Evolutionary conservation across 2,888 invertebrate genomes (phyloP), one percentile per base, ranked within the genome.

Genomic region (Chymomyza fuscimana): DNA sequence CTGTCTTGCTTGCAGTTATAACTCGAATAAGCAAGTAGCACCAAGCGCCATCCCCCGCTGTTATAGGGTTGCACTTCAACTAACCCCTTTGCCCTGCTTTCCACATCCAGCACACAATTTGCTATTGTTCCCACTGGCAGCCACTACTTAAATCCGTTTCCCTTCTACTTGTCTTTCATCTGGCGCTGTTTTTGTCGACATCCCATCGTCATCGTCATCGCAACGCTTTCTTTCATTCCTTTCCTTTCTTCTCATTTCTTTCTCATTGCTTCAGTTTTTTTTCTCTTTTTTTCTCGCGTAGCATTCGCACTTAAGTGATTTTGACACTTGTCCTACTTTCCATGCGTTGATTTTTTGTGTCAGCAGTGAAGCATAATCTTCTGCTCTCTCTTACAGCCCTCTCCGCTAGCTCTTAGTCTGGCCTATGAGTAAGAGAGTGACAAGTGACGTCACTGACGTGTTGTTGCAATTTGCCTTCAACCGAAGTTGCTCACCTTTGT

Each of bases 281-380:
- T 22, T 22, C 50, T 29, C 16, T 40, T 22, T 40, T 61, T 36
- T 29, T 5, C 25, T 80, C 81, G 80, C 84, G 63, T 76, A 72
- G 80, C 80, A 84, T 84, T 84, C 87, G 87, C 82, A 80, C 84
- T 87, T 85, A 85, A 85, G 84, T 85, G 87, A 87, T 85, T 85
- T 87, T 85, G 87, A 85, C 84, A 85, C 84, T 85, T 85, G 84
- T 87, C 86, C 84, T 73, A 85, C 83, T 85, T 85, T 87, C 79
- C 82, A 87, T 87, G 87, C 87, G 87, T 84, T 84, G 84, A 87
- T 84, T 84, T 77, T 84, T 85, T 84, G 82, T 84, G 84, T 84
- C 84, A 84, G 87, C 85, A 81, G 76, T 74, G 65, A 69, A 46
- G n/a, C 77, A 62, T 68, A 52, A 59, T 60, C 54, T 54, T 15